Evolutionary conservation across 2,797 vertebrate genomes (phyloP).

Genomic region (Phoebastria nigripes): DNA sequence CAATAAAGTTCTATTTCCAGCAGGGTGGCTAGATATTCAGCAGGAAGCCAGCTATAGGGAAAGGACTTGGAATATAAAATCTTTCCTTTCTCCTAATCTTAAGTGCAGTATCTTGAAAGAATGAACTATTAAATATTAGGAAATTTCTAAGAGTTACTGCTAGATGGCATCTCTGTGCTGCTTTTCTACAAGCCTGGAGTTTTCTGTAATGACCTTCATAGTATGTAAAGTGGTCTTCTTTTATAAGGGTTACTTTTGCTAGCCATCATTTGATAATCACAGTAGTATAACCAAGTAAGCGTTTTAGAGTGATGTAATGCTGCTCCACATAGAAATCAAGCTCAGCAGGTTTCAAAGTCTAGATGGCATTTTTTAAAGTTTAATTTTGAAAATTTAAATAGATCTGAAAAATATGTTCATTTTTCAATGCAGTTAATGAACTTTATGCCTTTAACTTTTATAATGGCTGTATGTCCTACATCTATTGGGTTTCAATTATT

Average conservation of each 20-base stretch:
- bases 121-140: background rate
- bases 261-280: background rate
- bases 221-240: background rate
- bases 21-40: background rate
- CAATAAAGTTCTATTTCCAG: conserved; percentile 14
- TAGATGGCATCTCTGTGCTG: conserved; percentile 78
- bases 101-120: background rate
- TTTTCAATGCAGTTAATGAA: background rate
- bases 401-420: background rate
- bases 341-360: background rate
- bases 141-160: conserved; percentile 67
- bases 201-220: conserved; percentile 63
- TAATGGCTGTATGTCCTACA: background rate
- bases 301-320: background rate
- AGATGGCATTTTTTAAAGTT: background rate
- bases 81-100: background rate
- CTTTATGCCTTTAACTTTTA: background rate
- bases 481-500: background rate
- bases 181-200: conserved; percentile 9
- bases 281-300: background rate
- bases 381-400: background rate
- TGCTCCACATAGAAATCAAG: background rate
- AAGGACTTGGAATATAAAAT: background rate
- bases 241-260: background rate
- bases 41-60: background rate